Percentiles rank a stretch among this genome's conserved stretches.
These are phyloP conservation scores for Platerodrilus igneus DNA, from an alignment of 2,888 invertebrate genomes.

Conservation along the genomic window DNA sequence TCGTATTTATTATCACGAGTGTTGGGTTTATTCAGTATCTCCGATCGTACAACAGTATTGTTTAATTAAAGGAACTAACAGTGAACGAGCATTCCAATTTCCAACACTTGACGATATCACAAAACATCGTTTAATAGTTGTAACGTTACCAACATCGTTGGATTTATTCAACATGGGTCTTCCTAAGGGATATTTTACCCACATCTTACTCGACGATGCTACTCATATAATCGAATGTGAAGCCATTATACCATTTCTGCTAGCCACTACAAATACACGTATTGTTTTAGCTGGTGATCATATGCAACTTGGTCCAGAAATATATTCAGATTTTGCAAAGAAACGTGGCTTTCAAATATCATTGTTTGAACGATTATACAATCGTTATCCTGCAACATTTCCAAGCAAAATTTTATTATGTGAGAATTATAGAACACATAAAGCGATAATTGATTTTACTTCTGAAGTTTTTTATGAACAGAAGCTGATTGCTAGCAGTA, in stretches of 20 bases:
- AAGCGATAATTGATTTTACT: slow-evolving; percentile 75
- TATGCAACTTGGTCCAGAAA: slow-evolving; percentile 78
- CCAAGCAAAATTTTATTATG: slow-evolving; percentile 75
- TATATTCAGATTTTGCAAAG: slow-evolving; percentile 69
- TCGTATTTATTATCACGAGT: slow-evolving; percentile 73
- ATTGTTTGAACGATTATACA: slow-evolving; percentile 71
- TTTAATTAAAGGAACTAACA: slow-evolving; percentile 53
- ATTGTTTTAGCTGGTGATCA: slow-evolving; percentile 82
- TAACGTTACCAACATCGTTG: slow-evolving; percentile 75
- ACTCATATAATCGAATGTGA: slow-evolving; percentile 86
- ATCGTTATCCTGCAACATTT: slow-evolving; percentile 67
- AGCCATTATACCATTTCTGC: slow-evolving; percentile 71
- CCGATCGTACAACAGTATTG: slow-evolving; percentile 69
- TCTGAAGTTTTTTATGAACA: slow-evolving; percentile 79
- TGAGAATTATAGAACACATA: slow-evolving; percentile 79
- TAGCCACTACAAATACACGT: slow-evolving; percentile 67
- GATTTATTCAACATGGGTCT: slow-evolving; percentile 65
- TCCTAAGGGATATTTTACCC: slow-evolving; percentile 67
- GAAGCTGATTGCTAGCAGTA: slow-evolving; percentile 67
- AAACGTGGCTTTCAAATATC: slow-evolving; percentile 68
- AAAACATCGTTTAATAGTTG: slow-evolving; percentile 68
- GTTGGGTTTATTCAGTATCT: slow-evolving; percentile 75
- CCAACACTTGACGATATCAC: slow-evolving; percentile 69
- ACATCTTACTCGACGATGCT: slow-evolving; percentile 81
- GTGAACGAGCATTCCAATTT: slow-evolving; percentile 57